phyloP scores from a whole-genome alignment of 64 coral and sea anemone genomes.

The Pocillopora verrucosa region DNA sequence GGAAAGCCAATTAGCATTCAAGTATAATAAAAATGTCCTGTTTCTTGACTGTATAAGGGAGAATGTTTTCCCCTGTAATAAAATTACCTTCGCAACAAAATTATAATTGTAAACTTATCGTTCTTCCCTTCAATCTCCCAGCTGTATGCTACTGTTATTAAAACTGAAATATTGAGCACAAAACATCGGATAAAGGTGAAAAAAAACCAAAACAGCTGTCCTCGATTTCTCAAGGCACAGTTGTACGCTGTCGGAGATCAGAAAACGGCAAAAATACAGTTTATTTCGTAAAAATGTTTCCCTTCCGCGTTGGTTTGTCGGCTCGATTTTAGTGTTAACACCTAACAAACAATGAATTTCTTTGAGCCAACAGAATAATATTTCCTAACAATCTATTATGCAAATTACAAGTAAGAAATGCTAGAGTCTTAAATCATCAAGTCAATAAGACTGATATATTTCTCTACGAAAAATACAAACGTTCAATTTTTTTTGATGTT shows the following conservation, averaged over 20 bases:
- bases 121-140: neutral
- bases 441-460: neutral
- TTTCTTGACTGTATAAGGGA: neutral
- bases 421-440: neutral
- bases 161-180: neutral
- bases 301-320: neutral
- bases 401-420: neutral
- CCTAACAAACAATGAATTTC: neutral
- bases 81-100: neutral
- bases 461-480: neutral
- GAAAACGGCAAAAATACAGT: neutral
- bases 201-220: conserved; percentile 20
- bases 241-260: conserved; percentile 15
- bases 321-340: neutral
- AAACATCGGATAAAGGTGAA: neutral
- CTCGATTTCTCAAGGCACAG: neutral
- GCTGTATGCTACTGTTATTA: neutral
- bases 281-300: neutral
- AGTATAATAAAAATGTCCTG: neutral
- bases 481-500: neutral
- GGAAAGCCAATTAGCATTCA: neutral
- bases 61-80: neutral
- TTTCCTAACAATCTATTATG: conserved; percentile 14
- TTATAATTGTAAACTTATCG: neutral
- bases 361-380: neutral